Evolutionary conservation across 2,888 invertebrate species (phyloP).

Genomic region (Syrista parreyssii): DNA sequence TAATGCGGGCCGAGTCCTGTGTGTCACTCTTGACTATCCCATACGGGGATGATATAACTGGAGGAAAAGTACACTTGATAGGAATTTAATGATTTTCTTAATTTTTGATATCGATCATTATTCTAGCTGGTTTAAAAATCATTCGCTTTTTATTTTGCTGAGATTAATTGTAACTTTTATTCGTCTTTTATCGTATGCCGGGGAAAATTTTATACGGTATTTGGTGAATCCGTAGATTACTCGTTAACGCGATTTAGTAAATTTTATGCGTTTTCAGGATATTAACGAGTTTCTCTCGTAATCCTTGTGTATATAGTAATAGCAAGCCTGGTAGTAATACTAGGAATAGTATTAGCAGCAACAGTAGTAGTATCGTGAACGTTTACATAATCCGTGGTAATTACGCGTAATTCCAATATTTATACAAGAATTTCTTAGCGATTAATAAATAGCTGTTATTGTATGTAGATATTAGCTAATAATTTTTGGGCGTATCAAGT

Average conservation of each 20-base stretch:
- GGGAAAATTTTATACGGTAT: not conserved
- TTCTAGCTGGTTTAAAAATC: not conserved
- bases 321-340: not conserved
- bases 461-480: not conserved
- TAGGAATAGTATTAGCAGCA: not conserved
- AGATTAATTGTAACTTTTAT: not conserved
- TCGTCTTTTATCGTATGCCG: not conserved
- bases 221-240: not conserved
- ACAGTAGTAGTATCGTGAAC: not conserved
- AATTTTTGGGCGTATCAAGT: not conserved
- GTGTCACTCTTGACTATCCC: conserved; percentile 5
- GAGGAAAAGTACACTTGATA: not conserved
- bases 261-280: not conserved
- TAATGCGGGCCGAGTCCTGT: conserved; percentile 54
- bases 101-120: not conserved
- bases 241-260: not conserved
- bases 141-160: not conserved
- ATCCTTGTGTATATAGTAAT: not conserved
- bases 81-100: not conserved
- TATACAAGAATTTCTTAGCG: not conserved
- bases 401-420: not conserved
- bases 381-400: not conserved
- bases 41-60: not conserved
- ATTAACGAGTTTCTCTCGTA: not conserved
- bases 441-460: not conserved